phyloP scores from a whole-genome alignment of 2,888 invertebrate species.

The Pasiphila rectangulata region DNA sequence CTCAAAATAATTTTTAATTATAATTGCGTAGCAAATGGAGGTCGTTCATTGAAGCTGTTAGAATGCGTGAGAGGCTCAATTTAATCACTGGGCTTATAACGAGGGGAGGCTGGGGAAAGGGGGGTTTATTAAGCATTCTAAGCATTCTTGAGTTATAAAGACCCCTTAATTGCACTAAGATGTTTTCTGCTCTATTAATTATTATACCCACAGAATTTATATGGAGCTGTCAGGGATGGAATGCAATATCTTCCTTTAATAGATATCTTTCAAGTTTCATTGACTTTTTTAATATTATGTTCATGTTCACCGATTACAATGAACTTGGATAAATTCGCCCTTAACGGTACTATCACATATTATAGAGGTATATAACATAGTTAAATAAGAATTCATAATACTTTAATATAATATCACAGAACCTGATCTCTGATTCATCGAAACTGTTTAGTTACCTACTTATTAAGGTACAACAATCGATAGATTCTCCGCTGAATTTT shows the following conservation, averaged over 20 bases:
- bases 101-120: conserved; percentile 47
- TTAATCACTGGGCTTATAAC: conserved; percentile 72
- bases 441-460: no score
- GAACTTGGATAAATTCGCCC: no score
- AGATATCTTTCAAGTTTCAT: not conserved
- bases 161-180: conserved; percentile 64
- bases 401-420: not conserved
- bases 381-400: not conserved
- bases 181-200: conserved; percentile 69
- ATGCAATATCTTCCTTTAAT: conserved; percentile 6
- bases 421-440: no score
- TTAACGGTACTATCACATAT: no score
- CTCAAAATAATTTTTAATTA: conserved; percentile 75
- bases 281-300: no score
- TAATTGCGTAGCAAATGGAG: conserved; percentile 66
- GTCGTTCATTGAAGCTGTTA: conserved; percentile 48
- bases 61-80: conserved; percentile 69
- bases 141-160: conserved; percentile 72
- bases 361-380: no score
- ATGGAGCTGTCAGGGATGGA: conserved; percentile 43
- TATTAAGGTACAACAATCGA: not conserved
- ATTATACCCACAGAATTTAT: conserved; percentile 58
- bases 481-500: no score
- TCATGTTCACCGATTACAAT: no score
- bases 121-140: conserved; percentile 68